These are phyloP conservation scores for Megalurothrips usitatus DNA, from an alignment of 2,888 invertebrate genomes.

Conservation along the genomic window DNA sequence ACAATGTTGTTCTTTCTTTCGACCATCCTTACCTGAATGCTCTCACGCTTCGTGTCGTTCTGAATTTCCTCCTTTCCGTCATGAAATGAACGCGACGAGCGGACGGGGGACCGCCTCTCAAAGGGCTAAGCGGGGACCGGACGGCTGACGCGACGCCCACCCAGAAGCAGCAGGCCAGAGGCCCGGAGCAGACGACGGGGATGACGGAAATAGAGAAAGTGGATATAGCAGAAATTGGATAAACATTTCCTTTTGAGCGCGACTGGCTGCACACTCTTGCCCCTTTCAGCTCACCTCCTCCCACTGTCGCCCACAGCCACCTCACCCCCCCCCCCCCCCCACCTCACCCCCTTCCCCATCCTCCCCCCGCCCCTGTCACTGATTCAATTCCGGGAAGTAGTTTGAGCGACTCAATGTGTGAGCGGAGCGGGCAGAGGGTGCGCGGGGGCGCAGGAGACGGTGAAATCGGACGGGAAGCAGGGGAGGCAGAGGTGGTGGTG, in stretches of 20 bases:
- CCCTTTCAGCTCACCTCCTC: neutral
- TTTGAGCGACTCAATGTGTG: conserved; percentile 11
- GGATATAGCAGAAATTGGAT: conserved; percentile 20
- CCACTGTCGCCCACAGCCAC: neutral
- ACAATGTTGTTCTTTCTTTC: no score
- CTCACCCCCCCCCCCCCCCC: neutral
- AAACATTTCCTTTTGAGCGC: conserved; percentile 18
- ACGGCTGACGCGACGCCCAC: neutral
- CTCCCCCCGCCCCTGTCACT: neutral
- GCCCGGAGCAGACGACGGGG: neutral
- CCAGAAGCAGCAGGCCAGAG: neutral
- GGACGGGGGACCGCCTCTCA: neutral
- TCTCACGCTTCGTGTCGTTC: no score
- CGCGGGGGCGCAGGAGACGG: neutral
- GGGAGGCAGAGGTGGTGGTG: neutral
- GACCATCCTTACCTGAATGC: no score
- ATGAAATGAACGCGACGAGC: no score
- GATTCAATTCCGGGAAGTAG: conserved; percentile 17
- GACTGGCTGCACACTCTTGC: conserved; percentile 1
- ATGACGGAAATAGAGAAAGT: conserved; percentile 1
- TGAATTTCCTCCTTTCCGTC: no score
- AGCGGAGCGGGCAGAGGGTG: neutral
- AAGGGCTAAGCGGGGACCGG: neutral
- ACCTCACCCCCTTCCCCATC: neutral
- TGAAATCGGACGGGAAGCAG: neutral